Percentiles rank a stretch among this genome's conserved stretches.
Conservation (phyloP, 2,113 vertebrate genomes). For the Arothron firmamentum region DNA sequence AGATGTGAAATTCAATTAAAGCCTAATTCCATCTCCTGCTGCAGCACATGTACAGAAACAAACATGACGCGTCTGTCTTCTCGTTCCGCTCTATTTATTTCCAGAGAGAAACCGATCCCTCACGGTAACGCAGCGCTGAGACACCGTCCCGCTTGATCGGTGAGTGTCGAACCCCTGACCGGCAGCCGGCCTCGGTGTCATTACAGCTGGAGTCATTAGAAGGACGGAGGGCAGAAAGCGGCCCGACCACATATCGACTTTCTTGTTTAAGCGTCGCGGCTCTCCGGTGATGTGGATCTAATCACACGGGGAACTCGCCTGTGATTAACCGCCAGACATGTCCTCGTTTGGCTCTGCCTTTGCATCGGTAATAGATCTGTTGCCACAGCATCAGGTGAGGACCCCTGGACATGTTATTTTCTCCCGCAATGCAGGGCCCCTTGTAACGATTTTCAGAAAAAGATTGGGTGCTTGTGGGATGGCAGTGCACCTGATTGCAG, state of each 20-base stretch:
- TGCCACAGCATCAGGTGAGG: conserved; percentile 57
- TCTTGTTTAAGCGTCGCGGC: conserved; percentile 41
- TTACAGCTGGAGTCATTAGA: conserved; percentile 52
- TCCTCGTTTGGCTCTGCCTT: conserved; percentile 36
- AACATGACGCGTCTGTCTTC: no score
- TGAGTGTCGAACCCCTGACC: conserved; percentile 17
- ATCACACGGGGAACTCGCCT: conserved; percentile 46
- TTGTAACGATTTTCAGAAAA: conserved; percentile 52
- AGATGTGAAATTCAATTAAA: no score
- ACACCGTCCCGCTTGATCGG: conserved; percentile 38
- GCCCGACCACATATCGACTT: conserved; percentile 37
- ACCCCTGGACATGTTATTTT: conserved; percentile 58
- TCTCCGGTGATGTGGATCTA: conserved; percentile 42
- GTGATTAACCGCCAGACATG: conserved; percentile 49
- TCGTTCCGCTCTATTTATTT: not conserved
- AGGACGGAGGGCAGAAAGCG: conserved; percentile 26
- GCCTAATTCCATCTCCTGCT: no score
- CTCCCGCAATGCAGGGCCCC: conserved; percentile 39
- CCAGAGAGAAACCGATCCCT: not conserved
- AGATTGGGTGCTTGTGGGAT: conserved; percentile 56
- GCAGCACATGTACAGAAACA: no score
- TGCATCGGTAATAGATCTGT: conserved; percentile 60
- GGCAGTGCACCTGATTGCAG: conserved; percentile 52
- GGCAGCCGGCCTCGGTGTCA: conserved; percentile 28
- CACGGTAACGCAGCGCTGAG: not conserved